Base-by-base conservation (phyloP, 2,888 invertebrate genomes). In the Quadroppia sp. region DNA sequence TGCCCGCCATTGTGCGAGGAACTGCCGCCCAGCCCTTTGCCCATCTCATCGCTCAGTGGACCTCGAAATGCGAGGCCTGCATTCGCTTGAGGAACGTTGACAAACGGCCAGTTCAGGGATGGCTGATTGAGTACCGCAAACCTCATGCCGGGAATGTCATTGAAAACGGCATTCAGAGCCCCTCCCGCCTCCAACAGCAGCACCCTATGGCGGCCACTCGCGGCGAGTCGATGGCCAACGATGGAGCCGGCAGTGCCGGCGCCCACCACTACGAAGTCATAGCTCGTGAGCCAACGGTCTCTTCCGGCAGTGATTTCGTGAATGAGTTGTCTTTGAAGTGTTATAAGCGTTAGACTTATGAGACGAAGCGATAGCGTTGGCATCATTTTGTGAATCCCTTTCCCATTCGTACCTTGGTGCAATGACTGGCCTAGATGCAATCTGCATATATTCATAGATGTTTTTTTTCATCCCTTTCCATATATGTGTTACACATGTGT, bases 11-110 rank as follows among this genome's bases (percentile, higher is more conserved):
- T 69, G 0, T 28, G 45, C 0, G 69, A 23, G 0, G 73, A 48
- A 7, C 53, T 70, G 17, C 73, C 73, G 15, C 73, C 73, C 2
- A 73, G 69, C 1, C 30, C 48, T 83, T 92, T 93, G 56, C 23
- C 4, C 6, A 53, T 4, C 13, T 1, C 9, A 23, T 1, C 1
- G 6, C 53, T 9, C n/a, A n/a, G n/a, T n/a, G n/a, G n/a, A n/a
- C n/a, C n/a, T n/a, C n/a, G n/a, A n/a, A n/a, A n/a, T n/a, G n/a
- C n/a, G n/a, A n/a, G n/a, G n/a, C n/a, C n/a, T n/a, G n/a, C n/a
- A 25, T 1, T 11, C 28, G 28, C 3, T 13, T 56, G 23, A 15
- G 56, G 56, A 2, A 13, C 56, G 20, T 53, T 45, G 45, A 53
- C 50, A 7, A 11, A n/a, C n/a, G n/a, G n/a, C 20, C 7, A 50